Conservation (phyloP, 2,113 vertebrate genomes). For the Nicator chloris region DNA sequence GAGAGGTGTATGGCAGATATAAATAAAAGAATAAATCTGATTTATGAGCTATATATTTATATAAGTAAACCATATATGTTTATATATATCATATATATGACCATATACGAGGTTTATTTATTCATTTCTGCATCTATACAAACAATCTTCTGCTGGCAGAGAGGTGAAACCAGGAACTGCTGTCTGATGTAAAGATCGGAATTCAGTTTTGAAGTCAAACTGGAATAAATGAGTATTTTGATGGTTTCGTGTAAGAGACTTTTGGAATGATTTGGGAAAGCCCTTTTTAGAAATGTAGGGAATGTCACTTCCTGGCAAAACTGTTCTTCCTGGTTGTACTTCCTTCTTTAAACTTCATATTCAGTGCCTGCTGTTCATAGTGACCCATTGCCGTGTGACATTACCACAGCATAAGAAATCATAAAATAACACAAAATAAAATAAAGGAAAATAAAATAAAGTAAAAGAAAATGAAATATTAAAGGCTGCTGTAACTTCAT, state of each 20-base stretch:
- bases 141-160: not conserved
- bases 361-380: rapidly evolving
- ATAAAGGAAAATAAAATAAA: not conserved
- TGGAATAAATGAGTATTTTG: not conserved
- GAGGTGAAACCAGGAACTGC: not conserved
- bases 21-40: not conserved
- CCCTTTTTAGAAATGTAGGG: not conserved
- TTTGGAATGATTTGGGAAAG: not conserved
- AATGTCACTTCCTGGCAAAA: not conserved
- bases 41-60: not conserved
- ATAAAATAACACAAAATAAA: not conserved
- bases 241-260: not conserved
- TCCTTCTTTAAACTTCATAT: not conserved
- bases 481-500: not conserved
- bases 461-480: not conserved
- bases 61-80: not conserved
- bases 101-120: not conserved
- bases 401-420: not conserved
- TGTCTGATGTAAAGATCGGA: not conserved
- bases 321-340: not conserved
- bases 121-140: not conserved
- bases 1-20: not conserved
- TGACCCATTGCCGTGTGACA: not conserved
- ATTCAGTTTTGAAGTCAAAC: not conserved
- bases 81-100: not conserved